Conservation (phyloP, 2,113 vertebrate genomes). For the Sporophila hypoxantha region DNA sequence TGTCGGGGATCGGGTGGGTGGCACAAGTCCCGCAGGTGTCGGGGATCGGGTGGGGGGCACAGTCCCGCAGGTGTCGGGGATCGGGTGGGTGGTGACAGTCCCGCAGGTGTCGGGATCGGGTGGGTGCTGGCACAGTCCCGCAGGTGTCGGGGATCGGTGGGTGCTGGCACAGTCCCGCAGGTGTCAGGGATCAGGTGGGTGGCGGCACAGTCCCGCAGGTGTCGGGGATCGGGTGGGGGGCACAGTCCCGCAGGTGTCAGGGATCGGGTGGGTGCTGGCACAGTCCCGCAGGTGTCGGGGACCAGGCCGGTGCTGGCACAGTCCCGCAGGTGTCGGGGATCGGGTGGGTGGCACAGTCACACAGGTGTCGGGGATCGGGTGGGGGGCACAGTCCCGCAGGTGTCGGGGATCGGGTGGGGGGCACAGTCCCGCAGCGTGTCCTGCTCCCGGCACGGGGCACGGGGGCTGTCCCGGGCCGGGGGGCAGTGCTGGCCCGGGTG, state of each 20-base stretch:
- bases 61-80: no score
- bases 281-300: no score
- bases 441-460: background rate
- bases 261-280: no score
- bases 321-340: no score
- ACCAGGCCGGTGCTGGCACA: background rate
- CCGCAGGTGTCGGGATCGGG: no score
- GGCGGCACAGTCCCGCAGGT: background rate
- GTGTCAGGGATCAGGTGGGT: background rate
- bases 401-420: no score
- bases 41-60: background rate
- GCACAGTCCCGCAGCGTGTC: accelerated
- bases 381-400: background rate
- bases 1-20: background rate
- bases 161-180: no score
- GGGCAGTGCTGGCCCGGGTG: no score
- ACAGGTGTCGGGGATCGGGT: background rate
- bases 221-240: constrained; percentile 4
- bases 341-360: background rate
- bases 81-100: no score
- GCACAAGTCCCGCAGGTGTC: no score
- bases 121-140: background rate
- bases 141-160: background rate
- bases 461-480: accelerated
- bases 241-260: no score